Evolutionary conservation across 1,140 invertebrate species (phyloP).

Genomic region (Eubasilissa regina): DNA sequence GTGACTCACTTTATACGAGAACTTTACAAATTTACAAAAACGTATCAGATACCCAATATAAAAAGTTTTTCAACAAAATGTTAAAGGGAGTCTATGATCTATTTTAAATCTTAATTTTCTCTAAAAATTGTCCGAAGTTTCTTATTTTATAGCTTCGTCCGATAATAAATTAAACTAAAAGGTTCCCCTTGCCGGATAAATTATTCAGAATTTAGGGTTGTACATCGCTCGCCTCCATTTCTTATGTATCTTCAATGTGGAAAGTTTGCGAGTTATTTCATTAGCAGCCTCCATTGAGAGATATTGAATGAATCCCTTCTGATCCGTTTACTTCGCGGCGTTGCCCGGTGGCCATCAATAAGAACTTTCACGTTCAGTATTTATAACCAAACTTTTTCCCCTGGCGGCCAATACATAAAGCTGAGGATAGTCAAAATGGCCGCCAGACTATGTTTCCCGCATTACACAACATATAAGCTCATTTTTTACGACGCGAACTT

Average conservation of each 20-base stretch:
- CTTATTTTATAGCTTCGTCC: neutral
- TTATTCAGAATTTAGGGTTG: neutral
- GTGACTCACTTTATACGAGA: too few relatives aligned
- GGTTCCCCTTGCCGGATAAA: neutral
- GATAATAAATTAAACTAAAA: conserved; percentile 1
- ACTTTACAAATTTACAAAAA: too few relatives aligned
- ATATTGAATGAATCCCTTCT: conserved; percentile 12
- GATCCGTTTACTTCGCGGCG: neutral
- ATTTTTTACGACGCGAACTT: neutral
- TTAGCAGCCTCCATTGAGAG: conserved; percentile 7
- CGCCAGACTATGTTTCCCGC: neutral
- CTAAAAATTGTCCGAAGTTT: neutral
- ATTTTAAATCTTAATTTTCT: too few relatives aligned
- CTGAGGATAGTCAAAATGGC: neutral
- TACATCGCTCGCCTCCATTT: neutral
- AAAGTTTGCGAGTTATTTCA: conserved; percentile 13
- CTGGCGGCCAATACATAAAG: neutral
- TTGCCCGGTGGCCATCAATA: neutral
- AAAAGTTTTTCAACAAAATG: too few relatives aligned
- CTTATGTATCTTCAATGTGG: neutral
- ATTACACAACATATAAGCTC: neutral
- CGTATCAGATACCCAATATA: too few relatives aligned
- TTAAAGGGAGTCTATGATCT: too few relatives aligned
- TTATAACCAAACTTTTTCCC: conserved; percentile 9
- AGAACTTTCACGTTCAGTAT: conserved; percentile 21